These are phyloP conservation scores for Procambarus virginalis DNA, from an alignment of 1,140 invertebrate genomes.

Conservation along the genomic window DNA sequence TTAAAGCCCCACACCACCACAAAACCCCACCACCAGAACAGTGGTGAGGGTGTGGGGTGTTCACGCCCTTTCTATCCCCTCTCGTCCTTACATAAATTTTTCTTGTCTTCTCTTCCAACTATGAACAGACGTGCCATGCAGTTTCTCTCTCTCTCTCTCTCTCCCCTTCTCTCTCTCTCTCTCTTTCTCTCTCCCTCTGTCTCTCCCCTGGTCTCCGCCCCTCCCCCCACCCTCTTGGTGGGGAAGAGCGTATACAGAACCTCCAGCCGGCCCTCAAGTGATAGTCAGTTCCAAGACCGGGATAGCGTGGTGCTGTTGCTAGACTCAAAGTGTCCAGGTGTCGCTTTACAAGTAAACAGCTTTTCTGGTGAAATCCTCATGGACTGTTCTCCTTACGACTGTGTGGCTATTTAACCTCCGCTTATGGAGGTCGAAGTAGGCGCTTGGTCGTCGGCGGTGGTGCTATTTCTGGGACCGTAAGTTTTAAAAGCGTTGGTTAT, in stretches of 20 bases:
- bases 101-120: too few relatives aligned
- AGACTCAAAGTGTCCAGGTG: neutral
- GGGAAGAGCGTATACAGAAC: neutral
- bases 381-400: too few relatives aligned
- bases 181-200: neutral
- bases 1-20: too few relatives aligned
- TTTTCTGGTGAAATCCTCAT: neutral
- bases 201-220: neutral
- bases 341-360: neutral
- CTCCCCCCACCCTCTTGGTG: neutral
- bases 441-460: too few relatives aligned
- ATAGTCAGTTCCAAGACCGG: constrained; percentile 12
- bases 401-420: neutral
- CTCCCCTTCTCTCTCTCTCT: neutral
- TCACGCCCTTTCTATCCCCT: too few relatives aligned
- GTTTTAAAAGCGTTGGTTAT: too few relatives aligned
- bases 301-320: neutral
- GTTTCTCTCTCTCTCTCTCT: too few relatives aligned
- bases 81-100: too few relatives aligned
- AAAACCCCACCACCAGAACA: too few relatives aligned
- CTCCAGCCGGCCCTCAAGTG: neutral
- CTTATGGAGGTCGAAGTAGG: neutral
- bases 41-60: too few relatives aligned
- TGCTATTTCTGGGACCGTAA: too few relatives aligned
- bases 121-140: neutral